Percentiles rank a stretch among this genome's conserved stretches.
Evolutionary conservation across 2,888 invertebrate species (phyloP).

Genomic region (Volucella inanis): DNA sequence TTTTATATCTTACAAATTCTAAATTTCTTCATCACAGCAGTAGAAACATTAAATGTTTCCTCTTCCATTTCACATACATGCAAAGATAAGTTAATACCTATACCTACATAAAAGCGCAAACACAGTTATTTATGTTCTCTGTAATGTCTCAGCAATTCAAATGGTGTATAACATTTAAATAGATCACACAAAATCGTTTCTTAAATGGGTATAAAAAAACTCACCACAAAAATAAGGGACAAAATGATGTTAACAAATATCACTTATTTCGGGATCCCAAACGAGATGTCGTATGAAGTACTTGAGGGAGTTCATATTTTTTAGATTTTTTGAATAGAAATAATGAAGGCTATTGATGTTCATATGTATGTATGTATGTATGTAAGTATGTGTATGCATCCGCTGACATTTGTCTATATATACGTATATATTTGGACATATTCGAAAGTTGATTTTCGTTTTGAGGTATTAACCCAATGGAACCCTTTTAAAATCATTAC

Average conservation of each 20-base stretch:
- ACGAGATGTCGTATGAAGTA: conserved; percentile 51
- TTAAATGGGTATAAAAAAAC: conserved; percentile 65
- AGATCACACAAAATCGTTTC: conserved; percentile 63
- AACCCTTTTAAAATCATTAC: conserved; percentile 56
- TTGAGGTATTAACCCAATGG: conserved; percentile 16
- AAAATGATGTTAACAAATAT: conserved; percentile 60
- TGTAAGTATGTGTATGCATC: conserved; percentile 7
- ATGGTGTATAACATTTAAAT: conserved; percentile 64
- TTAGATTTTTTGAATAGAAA: conserved; percentile 29
- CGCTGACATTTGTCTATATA: background rate
- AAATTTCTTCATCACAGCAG: conserved; percentile 39
- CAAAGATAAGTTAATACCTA: conserved; percentile 41
- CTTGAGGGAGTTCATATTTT: conserved; percentile 63
- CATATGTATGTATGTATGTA: conserved; percentile 4
- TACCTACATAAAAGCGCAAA: conserved; percentile 62
- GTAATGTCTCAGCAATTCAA: conserved; percentile 64
- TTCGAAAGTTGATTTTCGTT: background rate
- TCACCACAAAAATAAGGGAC: conserved; percentile 51
- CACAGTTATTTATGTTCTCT: conserved; percentile 61
- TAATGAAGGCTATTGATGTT: conserved; percentile 8
- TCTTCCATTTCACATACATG: conserved; percentile 42
- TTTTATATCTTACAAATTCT: conserved; percentile 44
- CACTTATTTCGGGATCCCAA: conserved; percentile 59
- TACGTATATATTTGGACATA: background rate
- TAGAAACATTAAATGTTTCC: conserved; percentile 57